Conservation (phyloP, 2,888 invertebrate genomes). For the Drosophila merina region DNA sequence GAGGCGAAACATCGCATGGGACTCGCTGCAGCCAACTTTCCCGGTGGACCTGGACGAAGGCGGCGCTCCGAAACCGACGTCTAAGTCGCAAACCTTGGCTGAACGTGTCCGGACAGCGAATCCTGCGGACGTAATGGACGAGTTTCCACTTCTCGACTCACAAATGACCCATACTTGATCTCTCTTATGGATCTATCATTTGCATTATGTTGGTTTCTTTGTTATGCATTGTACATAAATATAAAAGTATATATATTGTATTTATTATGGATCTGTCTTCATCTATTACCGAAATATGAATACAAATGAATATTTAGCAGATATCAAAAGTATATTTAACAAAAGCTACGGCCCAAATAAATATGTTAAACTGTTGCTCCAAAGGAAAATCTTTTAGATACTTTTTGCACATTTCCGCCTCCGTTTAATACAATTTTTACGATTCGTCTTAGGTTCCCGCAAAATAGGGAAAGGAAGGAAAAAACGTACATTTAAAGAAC, state of each 20-base stretch:
- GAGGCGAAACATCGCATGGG: constrained; percentile 97
- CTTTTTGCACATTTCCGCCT: constrained; percentile 46
- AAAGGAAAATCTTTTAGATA: constrained; percentile 51
- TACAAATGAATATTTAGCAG: constrained; percentile 31
- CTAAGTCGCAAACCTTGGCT: constrained; percentile 58
- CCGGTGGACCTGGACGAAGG: constrained; percentile 94
- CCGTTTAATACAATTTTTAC: constrained; percentile 49
- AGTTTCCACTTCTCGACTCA: constrained; percentile 25
- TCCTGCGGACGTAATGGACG: constrained; percentile 25
- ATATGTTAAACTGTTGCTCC: constrained; percentile 78
- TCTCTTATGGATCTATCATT: constrained; percentile 20
- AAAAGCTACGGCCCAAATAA: constrained; percentile 35
- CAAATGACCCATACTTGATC: constrained; percentile 25
- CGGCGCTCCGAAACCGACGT: constrained; percentile 87
- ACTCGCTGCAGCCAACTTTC: constrained; percentile 93
- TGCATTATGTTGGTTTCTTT: constrained; percentile 27
- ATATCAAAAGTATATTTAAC: constrained; percentile 44
- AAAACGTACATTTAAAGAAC: constrained; percentile 12
- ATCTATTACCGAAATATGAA: constrained; percentile 18
- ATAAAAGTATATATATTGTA: constrained; percentile 43
- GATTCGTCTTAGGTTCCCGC: constrained; percentile 55
- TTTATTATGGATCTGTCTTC: constrained; percentile 30
- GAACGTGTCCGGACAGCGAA: constrained; percentile 10
- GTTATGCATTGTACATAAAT: constrained; percentile 57
- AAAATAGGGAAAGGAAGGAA: constrained; percentile 16